phyloP scores from a whole-genome alignment of 1,140 invertebrate species.

The Chelonus insularis region DNA sequence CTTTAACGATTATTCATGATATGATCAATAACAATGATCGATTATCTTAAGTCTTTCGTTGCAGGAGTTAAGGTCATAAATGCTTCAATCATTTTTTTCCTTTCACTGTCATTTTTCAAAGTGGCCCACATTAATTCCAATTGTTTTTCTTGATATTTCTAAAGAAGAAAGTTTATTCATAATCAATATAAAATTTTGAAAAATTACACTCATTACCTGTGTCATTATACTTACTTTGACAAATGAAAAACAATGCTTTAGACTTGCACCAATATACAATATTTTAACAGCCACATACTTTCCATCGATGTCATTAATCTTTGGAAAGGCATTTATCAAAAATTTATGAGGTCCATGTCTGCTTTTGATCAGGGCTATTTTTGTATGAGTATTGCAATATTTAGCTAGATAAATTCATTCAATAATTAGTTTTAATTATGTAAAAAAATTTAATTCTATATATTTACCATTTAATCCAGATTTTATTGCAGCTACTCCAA shows the following conservation, averaged over 20 bases:
- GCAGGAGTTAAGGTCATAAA: conserved; percentile 50
- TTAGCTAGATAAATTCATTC: conserved; percentile 61
- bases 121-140: conserved; percentile 61
- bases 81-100: conserved; percentile 46
- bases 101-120: conserved; percentile 59
- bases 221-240: conserved; percentile 56
- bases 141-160: conserved; percentile 67
- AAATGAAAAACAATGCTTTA: conserved; percentile 77
- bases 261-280: conserved; percentile 74
- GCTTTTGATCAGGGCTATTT: conserved; percentile 70
- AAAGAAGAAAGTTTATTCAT: conserved; percentile 30
- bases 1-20: too few relatives aligned
- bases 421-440: conserved; percentile 1
- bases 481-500: conserved; percentile 68
- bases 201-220: not conserved
- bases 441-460: conserved; percentile 6
- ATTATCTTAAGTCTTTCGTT: conserved; percentile 50
- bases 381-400: conserved; percentile 76
- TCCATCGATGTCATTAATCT: conserved; percentile 67
- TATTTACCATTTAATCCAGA: conserved; percentile 65
- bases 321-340: conserved; percentile 68
- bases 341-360: conserved; percentile 74
- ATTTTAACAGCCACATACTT: conserved; percentile 66
- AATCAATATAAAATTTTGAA: not conserved
- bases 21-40: too few relatives aligned